Evolutionary conservation across 2,888 invertebrate genomes (phyloP), one percentile per base, ranked within the genome.

Genomic region (Rhagonycha lutea): DNA sequence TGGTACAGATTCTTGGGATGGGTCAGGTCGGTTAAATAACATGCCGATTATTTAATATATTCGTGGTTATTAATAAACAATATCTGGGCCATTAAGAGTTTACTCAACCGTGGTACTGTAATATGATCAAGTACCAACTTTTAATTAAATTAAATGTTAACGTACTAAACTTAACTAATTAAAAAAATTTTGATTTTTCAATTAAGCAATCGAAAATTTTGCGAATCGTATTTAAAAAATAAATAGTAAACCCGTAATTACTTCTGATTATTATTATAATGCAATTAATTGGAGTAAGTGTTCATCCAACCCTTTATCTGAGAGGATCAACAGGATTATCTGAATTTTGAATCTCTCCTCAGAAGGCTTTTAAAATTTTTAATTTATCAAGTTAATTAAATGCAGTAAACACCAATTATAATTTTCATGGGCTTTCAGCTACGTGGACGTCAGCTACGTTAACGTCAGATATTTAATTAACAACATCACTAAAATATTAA

Each of bases 1-100:
- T 72, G 69, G 62, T 69, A 72, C 61, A 61, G 61, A 65, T 65
- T 67, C 61, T 70, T 68, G 67, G 69, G 70, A 63, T 70, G 62
- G 68, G 70, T 72, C 72, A 67, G 23, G 72, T 63, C 63, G 63
- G 14, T 60, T 60, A 32, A 24, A 29, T 69, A 69, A 69, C 11
- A 5, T 4, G n/a, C 5, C 12, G 32, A 3, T 32, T 32, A 32
- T 32, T 32, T 32, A 32, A 32, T 32, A 32, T 32, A 32, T 32
- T 32, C 32, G 32, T 32, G 32, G 32, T 5, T 32, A 32, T 32
- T 32, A 32, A 12, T 32, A 12, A 32, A 32, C 18, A 32, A 32
- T 32, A 32, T 32, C n/a, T 32, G 32, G 32, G 32, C 12, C n/a
- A 12, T 12, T 2, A 18, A 32, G 1, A 32, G 32, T 32, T 32